Conservation (phyloP, 1,140 invertebrate genomes). For the Diorhabda sublineata region DNA sequence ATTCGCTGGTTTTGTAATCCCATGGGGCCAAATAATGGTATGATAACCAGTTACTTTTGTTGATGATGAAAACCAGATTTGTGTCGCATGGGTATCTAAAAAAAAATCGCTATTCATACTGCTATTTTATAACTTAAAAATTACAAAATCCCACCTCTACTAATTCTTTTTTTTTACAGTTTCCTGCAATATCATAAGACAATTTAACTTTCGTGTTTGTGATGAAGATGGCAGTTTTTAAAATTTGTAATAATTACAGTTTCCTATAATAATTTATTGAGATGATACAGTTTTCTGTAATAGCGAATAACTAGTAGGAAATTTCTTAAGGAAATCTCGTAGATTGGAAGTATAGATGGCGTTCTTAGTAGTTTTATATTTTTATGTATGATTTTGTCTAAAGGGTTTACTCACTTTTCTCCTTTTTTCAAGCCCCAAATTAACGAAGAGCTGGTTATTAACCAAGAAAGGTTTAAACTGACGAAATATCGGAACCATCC, state of each 20-base stretch:
- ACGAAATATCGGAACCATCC: slow-evolving; percentile 62
- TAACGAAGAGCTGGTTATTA: slow-evolving; percentile 65
- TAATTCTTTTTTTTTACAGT: too few relatives aligned
- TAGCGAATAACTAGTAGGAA: too few relatives aligned
- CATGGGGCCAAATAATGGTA: slow-evolving; percentile 73
- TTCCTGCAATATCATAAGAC: too few relatives aligned
- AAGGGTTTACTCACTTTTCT: slow-evolving; percentile 59
- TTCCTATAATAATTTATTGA: too few relatives aligned
- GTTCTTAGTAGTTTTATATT: too few relatives aligned
- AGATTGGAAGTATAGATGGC: too few relatives aligned
- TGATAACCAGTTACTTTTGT: slow-evolving; percentile 69
- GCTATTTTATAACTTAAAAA: slow-evolving; percentile 20
- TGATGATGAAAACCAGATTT: slow-evolving; percentile 67
- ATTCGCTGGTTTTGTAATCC: slow-evolving; percentile 75
- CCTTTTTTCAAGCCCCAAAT: slow-evolving; percentile 68
- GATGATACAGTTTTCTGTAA: too few relatives aligned
- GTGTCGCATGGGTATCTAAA: slow-evolving; percentile 64
- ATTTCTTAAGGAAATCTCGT: too few relatives aligned
- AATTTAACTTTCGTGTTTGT: too few relatives aligned
- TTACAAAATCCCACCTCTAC: too few relatives aligned
- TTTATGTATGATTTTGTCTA: neutral
- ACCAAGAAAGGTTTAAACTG: slow-evolving; percentile 58
- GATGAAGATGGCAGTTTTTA: too few relatives aligned
- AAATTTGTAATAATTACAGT: too few relatives aligned
- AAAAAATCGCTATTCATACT: slow-evolving; percentile 31